phyloP scores from a whole-genome alignment of 2,888 invertebrate species.

The Flexamia atlantica region DNA sequence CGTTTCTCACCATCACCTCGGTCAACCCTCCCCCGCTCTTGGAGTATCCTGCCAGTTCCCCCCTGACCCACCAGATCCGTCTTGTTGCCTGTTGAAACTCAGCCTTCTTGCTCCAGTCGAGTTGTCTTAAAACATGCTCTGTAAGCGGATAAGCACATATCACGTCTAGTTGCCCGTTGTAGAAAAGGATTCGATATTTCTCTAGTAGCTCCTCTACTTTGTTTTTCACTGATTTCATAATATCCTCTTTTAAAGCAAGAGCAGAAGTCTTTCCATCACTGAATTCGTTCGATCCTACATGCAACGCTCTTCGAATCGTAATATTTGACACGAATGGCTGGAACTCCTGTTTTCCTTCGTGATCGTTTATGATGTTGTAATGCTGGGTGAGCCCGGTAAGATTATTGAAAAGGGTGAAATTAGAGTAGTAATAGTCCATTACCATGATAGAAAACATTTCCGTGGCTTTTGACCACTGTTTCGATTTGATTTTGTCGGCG shows the following conservation, averaged over 20 bases:
- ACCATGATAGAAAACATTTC: slow-evolving; percentile 70
- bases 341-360: slow-evolving; percentile 42
- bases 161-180: slow-evolving; percentile 95
- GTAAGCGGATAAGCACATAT: slow-evolving; percentile 85
- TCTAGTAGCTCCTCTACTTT: slow-evolving; percentile 83
- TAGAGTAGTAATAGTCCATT: slow-evolving; percentile 72
- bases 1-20: slow-evolving; percentile 85
- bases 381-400: slow-evolving; percentile 46
- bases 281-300: slow-evolving; percentile 65
- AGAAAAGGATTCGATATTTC: slow-evolving; percentile 85
- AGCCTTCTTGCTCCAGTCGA: slow-evolving; percentile 79
- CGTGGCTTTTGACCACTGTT: slow-evolving; percentile 76
- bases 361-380: slow-evolving; percentile 59
- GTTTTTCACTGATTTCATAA: slow-evolving; percentile 88
- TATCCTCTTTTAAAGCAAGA: slow-evolving; percentile 83
- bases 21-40: slow-evolving; percentile 84
- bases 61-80: slow-evolving; percentile 81
- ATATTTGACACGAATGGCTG: slow-evolving; percentile 59
- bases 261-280: slow-evolving; percentile 78
- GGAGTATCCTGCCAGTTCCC: slow-evolving; percentile 85
- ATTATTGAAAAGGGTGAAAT: slow-evolving; percentile 69
- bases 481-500: slow-evolving; percentile 79
- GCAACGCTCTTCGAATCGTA: slow-evolving; percentile 65
- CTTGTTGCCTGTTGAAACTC: slow-evolving; percentile 82
- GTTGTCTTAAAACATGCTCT: slow-evolving; percentile 70